Evolutionary conservation across 2,113 vertebrate species (phyloP), one percentile per base, ranked within the genome.

Genomic region (Rhinoderma darwinii): DNA sequence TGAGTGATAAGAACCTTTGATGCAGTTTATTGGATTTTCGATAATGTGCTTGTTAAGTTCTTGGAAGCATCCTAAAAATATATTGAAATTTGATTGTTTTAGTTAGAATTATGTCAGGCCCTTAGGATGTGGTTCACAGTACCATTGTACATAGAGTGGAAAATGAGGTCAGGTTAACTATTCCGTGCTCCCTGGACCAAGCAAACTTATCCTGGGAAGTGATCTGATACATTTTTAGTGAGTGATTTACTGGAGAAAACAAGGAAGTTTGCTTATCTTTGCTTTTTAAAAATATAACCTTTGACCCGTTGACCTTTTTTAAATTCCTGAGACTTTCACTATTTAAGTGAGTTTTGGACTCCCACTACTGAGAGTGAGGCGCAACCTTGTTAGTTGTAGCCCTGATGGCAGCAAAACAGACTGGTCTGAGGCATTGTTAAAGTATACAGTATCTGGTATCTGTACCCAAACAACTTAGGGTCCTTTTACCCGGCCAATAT

Each of bases 201-300:
- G 66, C n/a, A 63, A 10, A 30, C 59, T 1, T 10, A 17, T 70
- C 66, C 18, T 70, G 66, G 66, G 66, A 70, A 70, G 66, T 70
- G 66, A 70, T 70, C 66, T 37, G 66, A 37, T 70, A 20, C 7
- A 70, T 70, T 20, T 18, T 70, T 18, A 9, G 66, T 35, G 32
- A 37, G 32, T 35, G 32, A 70, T 20, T 70, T 70, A 37, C 8
- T 70, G 18, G 32, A 35, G 20, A 72, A 72, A 72, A 72, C 68
- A 22, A 72, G 68, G 35, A 72, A 72, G 68, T 72, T 72, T 72
- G 68, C 68, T 72, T 72, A 41, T 72, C 68, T 72, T 72, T 72
- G 68, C 68, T 25, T 72, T 72, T 72, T 8, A 39, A 22, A 37
- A 72, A 72, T 41, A 39, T 41, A 72, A 72, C 68, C 68, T 72